A percentile compares a stretch with the other conserved stretches of the same genome.
Conservation (phyloP, 2,797 vertebrate genomes). For the Rhynchonycteris naso region DNA sequence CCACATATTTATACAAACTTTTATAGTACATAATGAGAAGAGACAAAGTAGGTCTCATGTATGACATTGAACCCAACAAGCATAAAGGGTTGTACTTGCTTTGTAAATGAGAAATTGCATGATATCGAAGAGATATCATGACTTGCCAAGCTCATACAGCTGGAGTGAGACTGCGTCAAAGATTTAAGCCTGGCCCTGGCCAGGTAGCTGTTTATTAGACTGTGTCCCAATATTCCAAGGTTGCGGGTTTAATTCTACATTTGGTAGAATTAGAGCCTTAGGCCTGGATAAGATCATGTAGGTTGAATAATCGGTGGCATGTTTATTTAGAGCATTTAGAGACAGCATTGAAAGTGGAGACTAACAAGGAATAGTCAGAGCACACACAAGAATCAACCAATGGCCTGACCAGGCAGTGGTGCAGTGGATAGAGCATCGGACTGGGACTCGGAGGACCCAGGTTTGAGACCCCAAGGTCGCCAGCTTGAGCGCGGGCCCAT, state of each 20-base stretch:
- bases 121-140: background rate
- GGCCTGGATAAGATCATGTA: background rate
- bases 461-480: no score
- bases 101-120: background rate
- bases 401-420: no score
- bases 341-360: background rate
- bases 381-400: no score
- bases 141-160: background rate
- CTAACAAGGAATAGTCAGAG: background rate
- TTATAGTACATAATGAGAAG: background rate
- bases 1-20: background rate
- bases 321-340: background rate
- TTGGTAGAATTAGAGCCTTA: background rate
- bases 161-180: background rate
- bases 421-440: no score
- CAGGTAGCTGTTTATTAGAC: no score
- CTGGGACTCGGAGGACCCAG: no score
- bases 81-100: background rate
- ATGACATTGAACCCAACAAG: background rate
- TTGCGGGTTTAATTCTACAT: background rate
- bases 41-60: background rate
- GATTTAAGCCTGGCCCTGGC: background rate
- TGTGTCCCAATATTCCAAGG: no score
- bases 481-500: no score
- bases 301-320: background rate